Evolutionary conservation across 2,888 invertebrate species (phyloP).

Genomic region (Onchidella celtica): DNA sequence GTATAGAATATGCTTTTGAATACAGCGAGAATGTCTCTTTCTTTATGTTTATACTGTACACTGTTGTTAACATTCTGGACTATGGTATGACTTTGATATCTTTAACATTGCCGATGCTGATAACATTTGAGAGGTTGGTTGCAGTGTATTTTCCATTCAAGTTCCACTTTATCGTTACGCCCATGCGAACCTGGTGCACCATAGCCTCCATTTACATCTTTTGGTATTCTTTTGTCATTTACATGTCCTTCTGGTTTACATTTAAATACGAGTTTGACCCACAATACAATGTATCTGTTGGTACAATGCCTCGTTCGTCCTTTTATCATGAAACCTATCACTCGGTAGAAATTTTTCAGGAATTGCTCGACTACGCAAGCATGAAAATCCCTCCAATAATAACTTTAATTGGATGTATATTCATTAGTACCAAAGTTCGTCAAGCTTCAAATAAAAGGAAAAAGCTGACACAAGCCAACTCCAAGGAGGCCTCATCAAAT

Average conservation of each 20-base stretch:
- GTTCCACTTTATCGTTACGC: slow-evolving; percentile 28
- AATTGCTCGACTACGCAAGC: not conserved
- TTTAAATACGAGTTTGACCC: not conserved
- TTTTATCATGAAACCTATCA: not conserved
- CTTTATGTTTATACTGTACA: no score
- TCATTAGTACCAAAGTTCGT: not conserved
- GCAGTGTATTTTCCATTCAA: no score
- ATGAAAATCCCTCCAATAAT: not conserved
- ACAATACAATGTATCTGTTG: not conserved
- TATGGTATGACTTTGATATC: not conserved
- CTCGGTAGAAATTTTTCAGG: no score
- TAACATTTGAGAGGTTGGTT: slow-evolving; percentile 19
- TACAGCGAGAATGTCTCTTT: not conserved
- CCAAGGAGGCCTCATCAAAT: slow-evolving; percentile 12
- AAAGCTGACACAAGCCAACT: slow-evolving; percentile 6
- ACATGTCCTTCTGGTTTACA: slow-evolving; percentile 2
- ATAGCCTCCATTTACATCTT: not conserved
- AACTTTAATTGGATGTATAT: slow-evolving; percentile 4
- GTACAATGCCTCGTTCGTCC: not conserved
- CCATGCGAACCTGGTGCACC: not conserved
- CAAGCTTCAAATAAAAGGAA: not conserved
- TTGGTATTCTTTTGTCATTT: not conserved
- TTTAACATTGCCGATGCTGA: not conserved
- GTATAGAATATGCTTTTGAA: not conserved
- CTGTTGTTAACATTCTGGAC: slow-evolving; percentile 1